Base-by-base conservation (phyloP, 2,797 vertebrate genomes). In the Ptychobarbus kaznakovi region DNA sequence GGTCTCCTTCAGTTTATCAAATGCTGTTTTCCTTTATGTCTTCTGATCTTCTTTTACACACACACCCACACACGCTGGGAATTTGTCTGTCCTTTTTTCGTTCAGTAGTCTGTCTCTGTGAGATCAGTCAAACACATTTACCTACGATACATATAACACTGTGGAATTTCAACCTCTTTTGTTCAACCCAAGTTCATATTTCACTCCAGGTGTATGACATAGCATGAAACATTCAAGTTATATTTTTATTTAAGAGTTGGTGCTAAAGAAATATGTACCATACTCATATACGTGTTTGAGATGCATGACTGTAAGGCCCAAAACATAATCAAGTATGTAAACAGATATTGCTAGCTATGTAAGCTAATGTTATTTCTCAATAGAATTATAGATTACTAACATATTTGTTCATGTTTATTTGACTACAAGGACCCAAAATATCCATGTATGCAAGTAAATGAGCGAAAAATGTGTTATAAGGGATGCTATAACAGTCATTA, bases 41-140 rank as follows among this genome's bases (percentile, higher is more conserved):
- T 42, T 69, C 73, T 25, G 40, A 35, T 69, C 38, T 63, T 85
- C 46, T 83, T 56, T 61, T 61, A 74, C 74, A n/a, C 15, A 51
- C 13, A 49, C 44, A 46, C 69, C 22, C 13, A 49, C 44, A 46
- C 69, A 25, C 20, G 78, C 53, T 56, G 58, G 6, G 22, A 42
- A 53, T 20, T 9, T 35, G 35, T 82, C 40, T 32, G 46, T 44
- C 76, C 68, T 38, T 15, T 32, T 25, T 16, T 35, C 86, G 79
- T 88, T 82, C 66, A 44, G 66, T 82, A 74, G 58, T 69, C 74
- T 76, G 32, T 85, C 82, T 78, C 49, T 8, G 35, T 83, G 75
- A 86, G 74, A 86, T 86, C 74, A 84, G 79, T 88, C 86, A 82
- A 68, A 72, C 56, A 11, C 6, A 46, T 74, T 84, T 78, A 87